Evolutionary conservation across 2,113 vertebrate genomes (phyloP), one percentile per base, ranked within the genome.

Genomic region (Entomyzon cyanotis): DNA sequence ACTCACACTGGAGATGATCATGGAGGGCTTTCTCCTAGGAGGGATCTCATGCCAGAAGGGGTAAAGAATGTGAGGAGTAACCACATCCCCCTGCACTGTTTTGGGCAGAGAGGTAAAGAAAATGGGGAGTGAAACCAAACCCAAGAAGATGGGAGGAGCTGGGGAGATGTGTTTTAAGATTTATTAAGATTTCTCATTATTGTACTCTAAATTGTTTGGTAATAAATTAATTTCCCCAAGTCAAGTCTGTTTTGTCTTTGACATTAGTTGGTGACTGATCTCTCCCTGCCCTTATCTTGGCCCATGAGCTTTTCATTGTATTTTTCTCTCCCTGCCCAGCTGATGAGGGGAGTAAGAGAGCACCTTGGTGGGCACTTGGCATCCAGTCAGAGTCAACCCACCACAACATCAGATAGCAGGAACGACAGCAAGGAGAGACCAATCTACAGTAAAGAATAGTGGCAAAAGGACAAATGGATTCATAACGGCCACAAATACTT

Each of bases 131-230:
- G 9, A 59, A 68, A 22, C 27, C 28, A 28, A 53, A 27, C 9
- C 33, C 0, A 0, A 46, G 39, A 69, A 53, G 39, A n/a, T 5
- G 10, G 7, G 6, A 6, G 27, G 28, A 21, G 22, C 17, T 67
- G 0, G 0, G 35, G 13, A 67, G 25, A 41, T 3, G 9, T 39
- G 19, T n/a, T 78, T 53, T 23, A 77, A 39, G 64, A 53, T 53
- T 60, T 20, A n/a, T 15, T 62, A 53, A 23, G 27, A 33, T 52
- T 53, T 78, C 15, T 53, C 23, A 62, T 69, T 62, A 62, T n/a
- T 46, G 28, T 46, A 28, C 15, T 59, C 37, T 27, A 46, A 37
- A 15, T 33, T 46, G 37, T 60, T 78, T 53, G 12, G 23, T 21
- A 33, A 46, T 44, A 77, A 87, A 69, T 60, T 60, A 12, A 77